Base-by-base conservation (phyloP, 1,140 invertebrate species). In the Formica selysi region DNA sequence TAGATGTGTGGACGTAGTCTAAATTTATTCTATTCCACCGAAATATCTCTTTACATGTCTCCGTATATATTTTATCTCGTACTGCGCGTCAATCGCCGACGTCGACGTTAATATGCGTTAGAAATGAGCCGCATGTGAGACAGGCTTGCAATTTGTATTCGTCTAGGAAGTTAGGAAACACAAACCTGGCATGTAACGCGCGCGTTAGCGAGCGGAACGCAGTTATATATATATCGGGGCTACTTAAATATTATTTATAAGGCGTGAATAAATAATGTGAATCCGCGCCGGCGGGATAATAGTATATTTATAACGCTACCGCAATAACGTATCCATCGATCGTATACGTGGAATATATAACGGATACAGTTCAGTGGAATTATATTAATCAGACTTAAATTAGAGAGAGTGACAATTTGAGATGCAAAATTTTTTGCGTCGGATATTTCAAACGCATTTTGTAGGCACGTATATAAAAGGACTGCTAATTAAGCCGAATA, bases 131-230 rank as follows among this genome's bases (percentile, higher is more conserved):
- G 29, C 13, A 32, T 11, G 59, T 13, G 38, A 36, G 78, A 80
- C 48, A 41, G 26, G 54, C 59, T 51, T 38, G 65, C 36, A 81
- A 81, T 80, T 71, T 71, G 51, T 70, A 71, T 22, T 73, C 48
- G 22, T 80, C 51, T 7, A 51, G 64, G 22, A 70, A 70, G 26
- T 22, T 19, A n/a, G 10, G 26, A 54, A 38, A 71, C 32, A 44
- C 65, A n/a, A 57, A 22, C 4, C 32, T 32, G n/a, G 76, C 36
- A 26, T 19, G 36, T 59, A 19, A 41, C 48, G 13, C 48, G 29
- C 7, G 44, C 76, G 36, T 29, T 8, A 44, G 38, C n/a, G 61
- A 65, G 13, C 54, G 8, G 41, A 83, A 74, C 57, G 2, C 26
- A 32, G n/a, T 83, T 61, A 57, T 38, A 44, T 44, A 44, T 44